Conservation (phyloP, 1,140 invertebrate genomes). For the Conus ventricosus region DNA sequence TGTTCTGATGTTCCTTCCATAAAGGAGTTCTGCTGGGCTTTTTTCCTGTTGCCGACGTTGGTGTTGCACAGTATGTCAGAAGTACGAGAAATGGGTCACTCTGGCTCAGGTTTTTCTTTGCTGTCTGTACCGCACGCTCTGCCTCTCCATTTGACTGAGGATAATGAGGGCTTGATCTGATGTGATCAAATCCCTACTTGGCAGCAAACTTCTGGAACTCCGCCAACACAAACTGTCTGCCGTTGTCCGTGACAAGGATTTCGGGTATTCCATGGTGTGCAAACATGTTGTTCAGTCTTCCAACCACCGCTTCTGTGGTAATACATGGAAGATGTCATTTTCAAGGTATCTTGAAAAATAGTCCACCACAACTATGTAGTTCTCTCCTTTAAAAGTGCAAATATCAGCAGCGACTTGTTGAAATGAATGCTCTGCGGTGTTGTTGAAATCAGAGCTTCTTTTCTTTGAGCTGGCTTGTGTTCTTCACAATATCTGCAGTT, state of each 20-base stretch:
- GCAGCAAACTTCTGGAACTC: neutral
- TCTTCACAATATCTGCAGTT: conserved; percentile 29
- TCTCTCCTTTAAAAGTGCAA: conserved; percentile 24
- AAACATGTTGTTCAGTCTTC: neutral
- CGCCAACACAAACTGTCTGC: neutral
- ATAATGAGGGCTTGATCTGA: conserved; percentile 16
- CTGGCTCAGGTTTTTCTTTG: neutral
- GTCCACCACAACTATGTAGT: conserved; percentile 47
- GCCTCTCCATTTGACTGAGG: conserved; percentile 27
- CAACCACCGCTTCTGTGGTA: neutral
- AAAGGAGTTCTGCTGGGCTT: too few relatives aligned
- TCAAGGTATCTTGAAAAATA: conserved; percentile 50
- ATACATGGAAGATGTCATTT: neutral
- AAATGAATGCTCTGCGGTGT: conserved; percentile 27
- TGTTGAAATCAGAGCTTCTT: conserved; percentile 42
- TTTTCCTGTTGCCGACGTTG: too few relatives aligned
- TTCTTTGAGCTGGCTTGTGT: conserved; percentile 28
- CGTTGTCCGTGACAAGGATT: neutral
- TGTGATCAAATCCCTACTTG: neutral
- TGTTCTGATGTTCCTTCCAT: too few relatives aligned
- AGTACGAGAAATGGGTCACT: neutral
- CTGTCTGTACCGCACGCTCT: neutral
- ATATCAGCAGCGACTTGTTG: conserved; percentile 33
- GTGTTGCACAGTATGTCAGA: neutral
- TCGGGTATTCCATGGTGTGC: conserved; percentile 57